These are phyloP conservation scores for Podarcis raffonei DNA, from an alignment of 2,113 vertebrate species.

Conservation along the genomic window DNA sequence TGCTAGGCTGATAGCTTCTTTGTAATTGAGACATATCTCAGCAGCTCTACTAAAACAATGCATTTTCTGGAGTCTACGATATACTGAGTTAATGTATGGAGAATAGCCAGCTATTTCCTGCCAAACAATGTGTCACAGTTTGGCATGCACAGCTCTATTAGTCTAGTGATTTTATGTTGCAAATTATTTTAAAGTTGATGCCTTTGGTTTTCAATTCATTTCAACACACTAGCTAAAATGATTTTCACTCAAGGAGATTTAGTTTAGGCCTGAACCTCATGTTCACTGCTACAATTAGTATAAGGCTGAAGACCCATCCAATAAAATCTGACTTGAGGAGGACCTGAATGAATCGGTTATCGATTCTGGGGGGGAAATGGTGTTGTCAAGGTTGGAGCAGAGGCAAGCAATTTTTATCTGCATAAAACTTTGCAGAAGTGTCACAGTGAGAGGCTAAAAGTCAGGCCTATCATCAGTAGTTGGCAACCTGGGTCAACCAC, in stretches of 20 bases:
- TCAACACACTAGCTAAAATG: conserved; percentile 5
- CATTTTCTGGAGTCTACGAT: conserved; percentile 10
- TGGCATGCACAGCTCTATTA: conserved; percentile 28
- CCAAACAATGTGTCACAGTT: conserved; percentile 29
- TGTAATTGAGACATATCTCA: conserved; percentile 9
- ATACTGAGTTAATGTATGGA: conserved; percentile 31
- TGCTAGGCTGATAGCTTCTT: conserved; percentile 12
- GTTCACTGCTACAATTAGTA: conserved; percentile 9
- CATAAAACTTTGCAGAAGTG: neutral
- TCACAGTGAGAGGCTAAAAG: neutral
- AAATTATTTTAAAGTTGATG: conserved; percentile 36
- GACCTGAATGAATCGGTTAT: neutral
- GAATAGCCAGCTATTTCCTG: conserved; percentile 26
- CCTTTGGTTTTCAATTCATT: conserved; percentile 9
- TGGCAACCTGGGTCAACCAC: neutral
- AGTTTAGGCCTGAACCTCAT: neutral
- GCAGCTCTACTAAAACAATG: conserved; percentile 13
- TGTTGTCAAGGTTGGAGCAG: neutral
- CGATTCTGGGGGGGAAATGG: neutral
- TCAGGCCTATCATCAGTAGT: neutral
- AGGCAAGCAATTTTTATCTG: neutral
- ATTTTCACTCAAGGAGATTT: conserved; percentile 21
- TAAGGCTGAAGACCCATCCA: neutral
- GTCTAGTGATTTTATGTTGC: conserved; percentile 13
- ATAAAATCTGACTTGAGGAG: neutral